Percentiles rank a stretch among this genome's conserved stretches.
Evolutionary conservation across 2,113 vertebrate genomes (phyloP).

Genomic region (Grantiella picta): DNA sequence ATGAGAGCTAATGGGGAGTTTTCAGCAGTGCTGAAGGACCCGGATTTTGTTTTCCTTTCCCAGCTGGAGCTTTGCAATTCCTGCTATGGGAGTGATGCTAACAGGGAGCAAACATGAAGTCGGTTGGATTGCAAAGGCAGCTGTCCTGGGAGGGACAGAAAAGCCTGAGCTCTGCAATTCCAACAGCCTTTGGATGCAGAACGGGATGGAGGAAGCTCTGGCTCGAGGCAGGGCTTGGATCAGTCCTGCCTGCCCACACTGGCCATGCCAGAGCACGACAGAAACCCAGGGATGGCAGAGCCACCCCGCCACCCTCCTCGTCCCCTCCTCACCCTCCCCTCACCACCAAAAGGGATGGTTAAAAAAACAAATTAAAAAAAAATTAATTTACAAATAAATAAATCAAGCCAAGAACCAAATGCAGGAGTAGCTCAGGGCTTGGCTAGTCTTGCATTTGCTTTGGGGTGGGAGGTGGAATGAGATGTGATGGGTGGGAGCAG

Average conservation of each 20-base stretch:
- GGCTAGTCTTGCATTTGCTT: slow-evolving; percentile 67
- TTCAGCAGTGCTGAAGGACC: not conserved
- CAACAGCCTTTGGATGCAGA: slow-evolving; percentile 45
- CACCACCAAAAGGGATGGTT: slow-evolving; percentile 10
- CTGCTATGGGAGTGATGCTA: not conserved
- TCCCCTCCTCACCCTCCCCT: slow-evolving; percentile 55
- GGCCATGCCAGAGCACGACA: fast-evolving
- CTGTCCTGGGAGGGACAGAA: slow-evolving; percentile 29
- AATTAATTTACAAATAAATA: not conserved
- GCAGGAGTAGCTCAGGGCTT: slow-evolving; percentile 47
- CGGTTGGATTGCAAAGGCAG: slow-evolving; percentile 51
- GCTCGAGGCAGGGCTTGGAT: not conserved
- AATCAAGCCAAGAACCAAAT: slow-evolving; percentile 59
- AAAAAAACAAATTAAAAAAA: not conserved
- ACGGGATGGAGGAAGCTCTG: slow-evolving; percentile 19
- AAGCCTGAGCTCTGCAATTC: slow-evolving; percentile 44
- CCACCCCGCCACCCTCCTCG: not conserved
- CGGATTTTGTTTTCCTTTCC: not conserved
- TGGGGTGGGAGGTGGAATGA: slow-evolving; percentile 62
- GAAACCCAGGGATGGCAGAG: not conserved
- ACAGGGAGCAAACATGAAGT: not conserved
- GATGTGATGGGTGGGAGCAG: slow-evolving; percentile 48
- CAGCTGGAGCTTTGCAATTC: not conserved
- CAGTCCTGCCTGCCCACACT: not conserved
- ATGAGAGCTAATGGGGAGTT: not conserved